Percentiles rank a stretch among this genome's conserved stretches.
Evolutionary conservation across 2,113 vertebrate species (phyloP).

Genomic region (Myrmecophaga tridactyla): DNA sequence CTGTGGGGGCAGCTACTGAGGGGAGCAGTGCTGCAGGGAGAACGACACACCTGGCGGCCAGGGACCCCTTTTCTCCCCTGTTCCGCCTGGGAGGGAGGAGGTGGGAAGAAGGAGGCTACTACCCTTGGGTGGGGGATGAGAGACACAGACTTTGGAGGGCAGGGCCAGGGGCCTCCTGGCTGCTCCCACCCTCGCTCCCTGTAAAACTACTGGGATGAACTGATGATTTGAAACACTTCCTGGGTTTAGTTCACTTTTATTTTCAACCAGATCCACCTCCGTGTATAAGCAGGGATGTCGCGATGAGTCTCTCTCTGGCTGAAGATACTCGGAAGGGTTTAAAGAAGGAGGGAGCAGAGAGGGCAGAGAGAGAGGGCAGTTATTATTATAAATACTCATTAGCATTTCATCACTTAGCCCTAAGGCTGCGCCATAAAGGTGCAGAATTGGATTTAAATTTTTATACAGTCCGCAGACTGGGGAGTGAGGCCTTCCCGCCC

Average conservation of each 20-base stretch:
- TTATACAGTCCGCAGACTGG: not conserved
- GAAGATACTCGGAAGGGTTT: not conserved
- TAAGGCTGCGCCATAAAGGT: accelerated
- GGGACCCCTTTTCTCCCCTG: too few relatives aligned
- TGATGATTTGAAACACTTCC: not conserved
- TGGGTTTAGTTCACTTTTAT: not conserved
- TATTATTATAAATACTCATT: accelerated
- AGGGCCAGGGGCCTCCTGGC: too few relatives aligned
- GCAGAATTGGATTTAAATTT: not conserved
- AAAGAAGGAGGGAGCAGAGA: accelerated
- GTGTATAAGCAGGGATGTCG: too few relatives aligned
- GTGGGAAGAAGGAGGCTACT: not conserved
- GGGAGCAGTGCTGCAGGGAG: too few relatives aligned
- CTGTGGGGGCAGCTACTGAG: too few relatives aligned
- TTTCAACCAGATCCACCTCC: accelerated
- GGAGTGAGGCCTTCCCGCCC: not conserved
- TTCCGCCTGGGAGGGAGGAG: not conserved
- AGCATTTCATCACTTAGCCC: not conserved
- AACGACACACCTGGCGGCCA: too few relatives aligned
- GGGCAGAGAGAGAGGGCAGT: accelerated
- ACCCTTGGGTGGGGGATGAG: too few relatives aligned
- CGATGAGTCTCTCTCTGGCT: accelerated
- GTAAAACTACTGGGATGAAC: not conserved
- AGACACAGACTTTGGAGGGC: too few relatives aligned
- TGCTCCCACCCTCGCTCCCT: too few relatives aligned